Conservation (phyloP, 35 echinoderm and acorn worm genomes). For the Anneissia japonica region DNA sequence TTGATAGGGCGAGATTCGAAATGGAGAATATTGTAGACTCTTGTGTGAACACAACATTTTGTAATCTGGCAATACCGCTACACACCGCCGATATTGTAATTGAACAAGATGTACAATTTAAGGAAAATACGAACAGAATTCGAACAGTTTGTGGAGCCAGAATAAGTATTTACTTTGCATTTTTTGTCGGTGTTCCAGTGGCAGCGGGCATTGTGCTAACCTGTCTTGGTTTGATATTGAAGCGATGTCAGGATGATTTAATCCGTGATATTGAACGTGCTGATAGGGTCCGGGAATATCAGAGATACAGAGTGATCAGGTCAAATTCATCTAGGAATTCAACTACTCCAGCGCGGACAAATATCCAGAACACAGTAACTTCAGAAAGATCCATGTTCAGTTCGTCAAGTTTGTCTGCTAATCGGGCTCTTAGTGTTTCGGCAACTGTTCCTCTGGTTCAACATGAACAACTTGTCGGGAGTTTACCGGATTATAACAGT, state of each 20-base stretch:
- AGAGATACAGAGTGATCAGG: background rate
- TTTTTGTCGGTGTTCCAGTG: background rate
- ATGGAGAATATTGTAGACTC: background rate
- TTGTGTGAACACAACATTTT: background rate
- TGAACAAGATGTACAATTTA: background rate
- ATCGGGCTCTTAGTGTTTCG: background rate
- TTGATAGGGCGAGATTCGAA: background rate
- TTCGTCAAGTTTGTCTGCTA: background rate
- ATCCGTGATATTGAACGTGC: background rate
- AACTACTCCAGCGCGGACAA: background rate
- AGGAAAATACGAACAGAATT: background rate
- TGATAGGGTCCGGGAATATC: background rate
- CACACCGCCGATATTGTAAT: background rate
- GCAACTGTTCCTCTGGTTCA: background rate
- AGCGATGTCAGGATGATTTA: background rate
- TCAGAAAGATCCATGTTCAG: background rate
- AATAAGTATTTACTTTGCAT: conserved; percentile 17
- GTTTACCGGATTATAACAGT: background rate
- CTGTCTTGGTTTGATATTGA: background rate
- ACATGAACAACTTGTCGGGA: background rate
- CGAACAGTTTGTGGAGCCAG: background rate
- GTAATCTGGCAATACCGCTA: background rate
- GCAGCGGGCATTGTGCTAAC: background rate
- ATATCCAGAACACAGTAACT: background rate
- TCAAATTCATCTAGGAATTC: background rate